These are phyloP conservation scores for Dicycla oo DNA, from an alignment of 2,888 invertebrate species.

Conservation along the genomic window DNA sequence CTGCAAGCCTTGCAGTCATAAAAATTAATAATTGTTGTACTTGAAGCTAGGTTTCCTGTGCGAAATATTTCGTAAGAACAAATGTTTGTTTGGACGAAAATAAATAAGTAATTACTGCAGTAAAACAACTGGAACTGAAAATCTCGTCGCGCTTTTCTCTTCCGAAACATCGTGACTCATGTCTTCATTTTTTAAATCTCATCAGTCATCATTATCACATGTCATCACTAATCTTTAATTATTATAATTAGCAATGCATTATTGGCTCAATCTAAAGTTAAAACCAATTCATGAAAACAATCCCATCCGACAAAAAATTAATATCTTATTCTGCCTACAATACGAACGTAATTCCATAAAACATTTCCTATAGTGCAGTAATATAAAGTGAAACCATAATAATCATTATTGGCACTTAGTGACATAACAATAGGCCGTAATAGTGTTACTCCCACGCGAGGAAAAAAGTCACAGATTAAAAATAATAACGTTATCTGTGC, in stretches of 20 bases:
- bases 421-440: conserved; percentile 65
- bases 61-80: conserved; percentile 44
- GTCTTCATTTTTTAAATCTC: too few relatives aligned
- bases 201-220: too few relatives aligned
- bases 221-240: too few relatives aligned
- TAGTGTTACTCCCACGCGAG: conserved; percentile 60
- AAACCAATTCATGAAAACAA: not conserved
- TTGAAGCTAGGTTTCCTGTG: conserved; percentile 50
- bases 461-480: conserved; percentile 64
- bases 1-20: conserved; percentile 48
- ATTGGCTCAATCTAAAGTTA: not conserved
- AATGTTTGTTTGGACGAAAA: conserved; percentile 11
- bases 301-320: not conserved
- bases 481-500: conserved; percentile 64
- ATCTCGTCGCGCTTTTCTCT: too few relatives aligned
- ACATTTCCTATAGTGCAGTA: conserved; percentile 36
- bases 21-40: conserved; percentile 43
- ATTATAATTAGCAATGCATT: not conserved
- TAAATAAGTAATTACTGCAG: too few relatives aligned
- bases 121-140: too few relatives aligned
- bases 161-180: too few relatives aligned
- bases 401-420: conserved; percentile 65
- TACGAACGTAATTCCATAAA: conserved; percentile 45
- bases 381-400: conserved; percentile 59
- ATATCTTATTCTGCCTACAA: conserved; percentile 10